Evolutionary conservation across 2,888 invertebrate genomes (phyloP), one percentile per base, ranked within the genome.

Genomic region (Oscheius sp.): DNA sequence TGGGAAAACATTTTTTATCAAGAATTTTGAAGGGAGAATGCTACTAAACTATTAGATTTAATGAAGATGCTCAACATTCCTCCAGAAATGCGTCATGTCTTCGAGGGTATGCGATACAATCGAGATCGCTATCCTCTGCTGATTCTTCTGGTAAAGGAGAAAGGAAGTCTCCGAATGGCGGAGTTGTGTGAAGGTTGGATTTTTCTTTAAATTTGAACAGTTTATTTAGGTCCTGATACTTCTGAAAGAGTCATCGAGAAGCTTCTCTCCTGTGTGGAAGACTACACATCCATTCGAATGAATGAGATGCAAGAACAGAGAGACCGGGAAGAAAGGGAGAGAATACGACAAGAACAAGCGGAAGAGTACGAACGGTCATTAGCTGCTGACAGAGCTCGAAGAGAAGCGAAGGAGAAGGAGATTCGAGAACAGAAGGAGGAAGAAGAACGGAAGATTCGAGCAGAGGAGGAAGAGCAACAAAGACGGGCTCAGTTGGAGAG

Each of bases 1-100:
- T n/a, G n/a, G n/a, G 4, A 47, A 4, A 47, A 32, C 17, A 22
- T 17, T 28, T 67, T 54, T 36, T 36, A 14, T 14, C 36, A 8
- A 36, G 36, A 17, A 17, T 41, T 14, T 47, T 67, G 22, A 12
- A 67, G 59, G 30, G 61, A 61, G 49, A 96, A 96, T 87, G 91
- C 92, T 86, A 90, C 90, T 83, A 91, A 91, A 93, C 93, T 84
- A 9, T 36, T 68, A 65, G 72, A 74, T 4, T 82, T 77, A 73
- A 45, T 84, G n/a, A 66, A 67, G 36, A 54, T 54, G 24, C 44
- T 68, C 6, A 73, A 71, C n/a, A 71, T 83, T 44, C 38, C 36
- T 17, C n/a, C n/a, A n/a, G 74, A 77, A 9, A 69, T 77, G 8
- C 63, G 64, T 0, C 66, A 70, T 2, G 12, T 70, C 6, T 56